Base-by-base conservation (phyloP, 2,888 invertebrate genomes). In the Nomada flava region DNA sequence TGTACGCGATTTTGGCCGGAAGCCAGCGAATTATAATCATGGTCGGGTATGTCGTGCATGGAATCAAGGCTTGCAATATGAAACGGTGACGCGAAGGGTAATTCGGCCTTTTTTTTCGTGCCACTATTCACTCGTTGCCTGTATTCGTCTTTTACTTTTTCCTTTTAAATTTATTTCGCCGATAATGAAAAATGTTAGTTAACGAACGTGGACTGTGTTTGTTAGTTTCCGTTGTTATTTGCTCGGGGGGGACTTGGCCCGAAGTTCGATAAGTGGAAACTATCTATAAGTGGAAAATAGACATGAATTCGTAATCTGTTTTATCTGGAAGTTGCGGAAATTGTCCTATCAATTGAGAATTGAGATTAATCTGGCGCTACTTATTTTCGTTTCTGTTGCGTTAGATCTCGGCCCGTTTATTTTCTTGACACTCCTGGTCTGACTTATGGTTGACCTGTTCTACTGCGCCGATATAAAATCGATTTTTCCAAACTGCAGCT, bases 21-120 rank as follows among this genome's bases (percentile, higher is more conserved):
- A 59, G 88, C 91, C 91, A 91, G 86, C 83, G 82, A 70, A 76
- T 78, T 81, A 86, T 86, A 90, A 88, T 88, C 86, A 83, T 82
- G 85, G 64, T 77, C 70, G 68, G 62, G 71, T 77, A 83, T 84
- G 79, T 78, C 82, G 74, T 78, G 84, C 81, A 82, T 72, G 82
- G 64, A 69, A 86, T 76, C 65, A 76, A 81, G 76, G 69, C 71
- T 69, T 65, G 36, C 64, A 26, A 68, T 68, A 60, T 72, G 64
- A 63, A 72, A 76, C 59, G 75, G 62, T 71, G 55, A 55, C 67
- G 68, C 65, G 67, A 53, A 23, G 60, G 67, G 67, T 72, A 75
- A 82, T 81, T 70, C 60, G 65, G 65, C 15, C 60, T 42, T 20
- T 68, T 55, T 64, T 52, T 47, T 23, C 9, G 15, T 64, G 15